Evolutionary conservation across 2,797 vertebrate genomes (phyloP), one percentile per base, ranked within the genome.

Genomic region (Simalia tracyae): DNA sequence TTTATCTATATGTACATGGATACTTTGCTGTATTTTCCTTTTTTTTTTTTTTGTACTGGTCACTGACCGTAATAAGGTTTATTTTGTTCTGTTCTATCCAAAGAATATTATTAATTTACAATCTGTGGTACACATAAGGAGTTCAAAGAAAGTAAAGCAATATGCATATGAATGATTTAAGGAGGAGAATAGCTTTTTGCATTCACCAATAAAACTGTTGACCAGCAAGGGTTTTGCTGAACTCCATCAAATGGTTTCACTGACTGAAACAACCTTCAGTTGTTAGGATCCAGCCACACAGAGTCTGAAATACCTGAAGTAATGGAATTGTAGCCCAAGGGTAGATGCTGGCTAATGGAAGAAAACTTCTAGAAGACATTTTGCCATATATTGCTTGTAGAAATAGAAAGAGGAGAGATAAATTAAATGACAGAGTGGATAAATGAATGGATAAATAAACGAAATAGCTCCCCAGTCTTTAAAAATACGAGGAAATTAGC

Each of bases 81-180:
- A 76, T 17, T 42, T 7, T 76, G 14, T 72, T 72, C 68, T 17
- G 19, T 9, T 76, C 36, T 22, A 42, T 9, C 36, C 87, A 92
- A 31, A 92, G 36, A 5, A 87, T 87, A 92, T 26, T 89, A 86
- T 56, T 94, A 91, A 91, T 90, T 95, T 95, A 91, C 26, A 91
- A 11, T 68, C 36, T 59, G 89, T 5, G 54, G 26, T 88, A 87
- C 95, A 93, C 92, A 91, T 81, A 86, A 89, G 91, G 93, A 92
- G 3, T 91, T 95, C 1, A 14, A 90, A 42, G 9, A 42, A 91
- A 81, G 46, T 87, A 46, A 95, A 92, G 28, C 60, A 88, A 89
- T 91, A 90, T 90, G 88, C 6, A 61, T 84, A 87, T 1, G 64
- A 92, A 64, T 89, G 54, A 91, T 89, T 93, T 14, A 87, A 86